Evolutionary conservation across 2,888 invertebrate species (phyloP).

Genomic region (Napeogenes inachia): DNA sequence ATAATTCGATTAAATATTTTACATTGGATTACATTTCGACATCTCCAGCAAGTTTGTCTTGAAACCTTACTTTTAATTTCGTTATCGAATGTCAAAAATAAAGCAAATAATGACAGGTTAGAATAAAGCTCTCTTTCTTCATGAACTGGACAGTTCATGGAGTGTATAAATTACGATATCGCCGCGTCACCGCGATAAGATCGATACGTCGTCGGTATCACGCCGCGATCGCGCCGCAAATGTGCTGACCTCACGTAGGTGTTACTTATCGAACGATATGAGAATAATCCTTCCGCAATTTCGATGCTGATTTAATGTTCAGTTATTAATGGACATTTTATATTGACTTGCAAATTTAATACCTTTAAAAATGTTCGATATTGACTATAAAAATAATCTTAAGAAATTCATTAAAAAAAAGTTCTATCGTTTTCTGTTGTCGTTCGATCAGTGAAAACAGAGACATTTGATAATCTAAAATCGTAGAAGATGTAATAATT

Average conservation of each 20-base stretch:
- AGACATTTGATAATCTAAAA: slow-evolving; percentile 19
- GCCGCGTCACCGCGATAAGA: slow-evolving; percentile 70
- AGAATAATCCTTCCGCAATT: slow-evolving; percentile 38
- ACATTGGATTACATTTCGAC: background rate
- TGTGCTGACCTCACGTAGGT: slow-evolving; percentile 72
- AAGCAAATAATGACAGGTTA: slow-evolving; percentile 56
- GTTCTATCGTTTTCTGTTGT: background rate
- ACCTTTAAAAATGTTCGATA: too few relatives aligned
- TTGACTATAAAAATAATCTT: too few relatives aligned
- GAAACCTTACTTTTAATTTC: slow-evolving; percentile 26
- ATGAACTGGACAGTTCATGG: slow-evolving; percentile 60
- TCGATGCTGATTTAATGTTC: slow-evolving; percentile 8
- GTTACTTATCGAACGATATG: slow-evolving; percentile 55
- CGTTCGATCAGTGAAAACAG: background rate
- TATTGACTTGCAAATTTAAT: too few relatives aligned
- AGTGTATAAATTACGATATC: slow-evolving; percentile 61
- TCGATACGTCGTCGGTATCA: slow-evolving; percentile 72
- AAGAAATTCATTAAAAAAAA: too few relatives aligned
- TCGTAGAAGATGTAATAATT: slow-evolving; percentile 37
- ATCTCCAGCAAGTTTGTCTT: background rate
- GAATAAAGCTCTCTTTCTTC: slow-evolving; percentile 56
- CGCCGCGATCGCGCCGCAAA: slow-evolving; percentile 70
- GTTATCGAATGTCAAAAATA: slow-evolving; percentile 38
- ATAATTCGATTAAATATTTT: background rate
- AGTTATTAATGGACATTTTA: too few relatives aligned